These are phyloP conservation scores for Xylocampa areola DNA, from an alignment of 2,888 invertebrate genomes.

Conservation along the genomic window DNA sequence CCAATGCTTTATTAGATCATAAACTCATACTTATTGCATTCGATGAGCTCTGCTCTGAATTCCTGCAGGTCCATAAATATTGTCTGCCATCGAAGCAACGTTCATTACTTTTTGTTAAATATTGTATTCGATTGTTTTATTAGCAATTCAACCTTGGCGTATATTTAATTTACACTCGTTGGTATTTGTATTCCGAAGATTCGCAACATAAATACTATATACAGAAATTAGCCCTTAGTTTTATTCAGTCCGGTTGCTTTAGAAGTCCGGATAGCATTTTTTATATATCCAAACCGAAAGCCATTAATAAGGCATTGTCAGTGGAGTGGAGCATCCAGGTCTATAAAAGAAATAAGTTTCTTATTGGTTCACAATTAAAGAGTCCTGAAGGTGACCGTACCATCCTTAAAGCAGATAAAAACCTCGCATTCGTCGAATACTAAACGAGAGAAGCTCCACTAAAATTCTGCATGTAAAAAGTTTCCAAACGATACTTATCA, in stretches of 20 bases:
- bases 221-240: slow-evolving; percentile 36
- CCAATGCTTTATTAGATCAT: slow-evolving; percentile 45
- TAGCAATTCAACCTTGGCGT: slow-evolving; percentile 18
- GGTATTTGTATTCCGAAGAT: slow-evolving; percentile 21
- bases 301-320: slow-evolving; percentile 76
- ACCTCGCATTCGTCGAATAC: slow-evolving; percentile 83
- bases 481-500: slow-evolving; percentile 86
- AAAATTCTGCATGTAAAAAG: slow-evolving; percentile 85
- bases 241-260: slow-evolving; percentile 40
- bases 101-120: slow-evolving; percentile 31
- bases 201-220: slow-evolving; percentile 17
- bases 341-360: slow-evolving; percentile 78
- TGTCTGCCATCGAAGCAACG: slow-evolving; percentile 14
- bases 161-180: slow-evolving; percentile 44
- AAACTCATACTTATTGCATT: slow-evolving; percentile 39
- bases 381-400: slow-evolving; percentile 86
- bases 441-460: slow-evolving; percentile 82
- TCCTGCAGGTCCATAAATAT: slow-evolving; percentile 40
- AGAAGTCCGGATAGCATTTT: slow-evolving; percentile 49
- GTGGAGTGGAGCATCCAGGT: slow-evolving; percentile 63
- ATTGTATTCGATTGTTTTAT: slow-evolving; percentile 40
- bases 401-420: slow-evolving; percentile 79
- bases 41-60: slow-evolving; percentile 21
- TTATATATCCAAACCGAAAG: slow-evolving; percentile 66
- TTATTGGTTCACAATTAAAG: slow-evolving; percentile 87